phyloP scores from a whole-genome alignment of 2,113 vertebrate species.

The Pelecanoides urinatrix region DNA sequence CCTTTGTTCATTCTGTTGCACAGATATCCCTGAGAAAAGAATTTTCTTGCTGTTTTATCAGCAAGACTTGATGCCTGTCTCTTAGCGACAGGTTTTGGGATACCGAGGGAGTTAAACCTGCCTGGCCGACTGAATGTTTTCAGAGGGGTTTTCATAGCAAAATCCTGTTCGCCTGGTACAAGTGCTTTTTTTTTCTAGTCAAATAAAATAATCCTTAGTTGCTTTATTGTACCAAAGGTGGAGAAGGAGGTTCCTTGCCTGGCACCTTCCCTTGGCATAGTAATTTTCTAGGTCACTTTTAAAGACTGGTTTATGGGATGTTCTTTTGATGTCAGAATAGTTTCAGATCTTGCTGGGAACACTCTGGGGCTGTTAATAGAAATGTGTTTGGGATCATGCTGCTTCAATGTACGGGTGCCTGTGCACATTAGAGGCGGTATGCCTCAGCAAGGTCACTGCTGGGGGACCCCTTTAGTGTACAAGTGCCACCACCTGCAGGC shows the following conservation, averaged over 20 bases:
- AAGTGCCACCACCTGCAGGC: neutral
- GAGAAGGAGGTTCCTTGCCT: neutral
- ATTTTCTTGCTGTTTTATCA: neutral
- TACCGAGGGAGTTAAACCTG: neutral
- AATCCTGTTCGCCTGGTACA: neutral
- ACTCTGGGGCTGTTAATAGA: neutral
- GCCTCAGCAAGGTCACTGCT: neutral
- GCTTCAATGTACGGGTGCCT: rapidly evolving
- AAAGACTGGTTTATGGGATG: neutral
- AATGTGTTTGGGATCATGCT: neutral
- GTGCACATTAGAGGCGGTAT: neutral
- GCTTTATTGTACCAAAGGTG: neutral
- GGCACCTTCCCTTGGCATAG: neutral
- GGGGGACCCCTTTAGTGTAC: neutral
- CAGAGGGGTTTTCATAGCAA: neutral
- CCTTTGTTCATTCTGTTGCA: neutral
- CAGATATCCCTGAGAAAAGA: neutral
- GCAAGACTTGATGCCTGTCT: neutral
- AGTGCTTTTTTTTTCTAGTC: neutral
- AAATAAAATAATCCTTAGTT: neutral
- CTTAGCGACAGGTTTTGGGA: neutral
- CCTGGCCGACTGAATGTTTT: neutral
- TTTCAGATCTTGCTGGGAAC: neutral
- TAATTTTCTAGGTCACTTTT: neutral
- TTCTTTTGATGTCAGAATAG: neutral